Conservation (phyloP, 2,797 vertebrate genomes). For the Syngnathus acus region DNA sequence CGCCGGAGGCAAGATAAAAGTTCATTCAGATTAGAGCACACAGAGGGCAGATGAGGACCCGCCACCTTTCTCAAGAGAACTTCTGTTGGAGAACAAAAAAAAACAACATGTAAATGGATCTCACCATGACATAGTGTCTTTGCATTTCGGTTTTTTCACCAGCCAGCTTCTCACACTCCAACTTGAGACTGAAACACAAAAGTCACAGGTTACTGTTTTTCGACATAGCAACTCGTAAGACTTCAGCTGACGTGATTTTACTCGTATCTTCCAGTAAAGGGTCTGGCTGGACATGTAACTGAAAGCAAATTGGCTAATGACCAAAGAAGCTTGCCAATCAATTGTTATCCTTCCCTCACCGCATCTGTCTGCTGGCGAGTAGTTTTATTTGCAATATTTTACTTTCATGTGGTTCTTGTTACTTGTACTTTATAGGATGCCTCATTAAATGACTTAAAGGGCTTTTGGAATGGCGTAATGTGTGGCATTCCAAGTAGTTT, state of each 20-base stretch:
- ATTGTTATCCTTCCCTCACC: background rate
- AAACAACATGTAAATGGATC: constrained; percentile 22
- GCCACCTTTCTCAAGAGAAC: constrained; percentile 19
- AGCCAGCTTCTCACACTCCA: constrained; percentile 97
- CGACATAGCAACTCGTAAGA: background rate
- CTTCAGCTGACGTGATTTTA: background rate
- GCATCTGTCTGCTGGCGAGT: background rate
- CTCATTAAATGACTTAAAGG: background rate
- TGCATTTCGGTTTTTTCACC: constrained; percentile 98
- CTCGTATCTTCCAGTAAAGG: no score
- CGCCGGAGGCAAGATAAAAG: constrained; percentile 3
- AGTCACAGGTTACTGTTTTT: background rate
- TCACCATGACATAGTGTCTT: constrained; percentile 95
- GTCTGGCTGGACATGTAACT: background rate
- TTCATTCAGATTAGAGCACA: constrained; percentile 8
- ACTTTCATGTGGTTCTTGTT: background rate
- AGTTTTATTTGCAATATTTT: background rate
- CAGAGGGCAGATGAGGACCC: constrained; percentile 7
- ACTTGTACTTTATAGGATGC: background rate
- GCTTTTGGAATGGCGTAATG: background rate
- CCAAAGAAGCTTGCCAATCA: no score
- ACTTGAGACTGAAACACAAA: constrained; percentile 80
- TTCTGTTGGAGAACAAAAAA: background rate
- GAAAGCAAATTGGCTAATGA: background rate
- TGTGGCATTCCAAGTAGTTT: background rate